Evolutionary conservation across 2,113 vertebrate species (phyloP).

Genomic region (Dasypus novemcinctus): DNA sequence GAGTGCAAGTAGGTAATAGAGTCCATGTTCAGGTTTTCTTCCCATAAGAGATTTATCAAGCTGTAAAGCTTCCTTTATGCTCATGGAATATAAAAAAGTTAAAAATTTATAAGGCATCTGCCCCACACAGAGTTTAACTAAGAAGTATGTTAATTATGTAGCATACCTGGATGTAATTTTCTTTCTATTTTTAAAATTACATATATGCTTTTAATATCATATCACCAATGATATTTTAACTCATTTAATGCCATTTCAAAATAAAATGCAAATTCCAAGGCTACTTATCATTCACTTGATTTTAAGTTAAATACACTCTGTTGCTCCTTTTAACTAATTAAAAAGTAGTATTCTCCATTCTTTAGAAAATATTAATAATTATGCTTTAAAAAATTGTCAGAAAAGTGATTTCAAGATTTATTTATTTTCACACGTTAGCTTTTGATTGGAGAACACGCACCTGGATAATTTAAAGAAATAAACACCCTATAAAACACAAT

Average conservation of each 20-base stretch:
- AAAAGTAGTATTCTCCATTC: neutral
- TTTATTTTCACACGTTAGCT: neutral
- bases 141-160: neutral
- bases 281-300: neutral
- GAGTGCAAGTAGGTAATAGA: neutral
- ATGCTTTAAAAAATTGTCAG: neutral
- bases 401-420: neutral
- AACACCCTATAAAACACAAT: conserved; percentile 59
- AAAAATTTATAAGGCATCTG: neutral
- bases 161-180: neutral
- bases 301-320: neutral
- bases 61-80: neutral
- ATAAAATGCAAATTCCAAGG: neutral
- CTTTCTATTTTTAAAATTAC: neutral
- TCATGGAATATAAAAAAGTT: neutral
- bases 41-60: neutral
- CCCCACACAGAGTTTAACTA: neutral
- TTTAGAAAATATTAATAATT: neutral
- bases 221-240: neutral
- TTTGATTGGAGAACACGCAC: rapidly evolving
- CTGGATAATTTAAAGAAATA: conserved; percentile 61
- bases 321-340: neutral
- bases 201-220: neutral
- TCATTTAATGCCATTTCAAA: neutral
- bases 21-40: neutral